Evolutionary conservation across 2,113 vertebrate genomes (phyloP), one percentile per base, ranked within the genome.

Genomic region (Engraulis encrasicolus): DNA sequence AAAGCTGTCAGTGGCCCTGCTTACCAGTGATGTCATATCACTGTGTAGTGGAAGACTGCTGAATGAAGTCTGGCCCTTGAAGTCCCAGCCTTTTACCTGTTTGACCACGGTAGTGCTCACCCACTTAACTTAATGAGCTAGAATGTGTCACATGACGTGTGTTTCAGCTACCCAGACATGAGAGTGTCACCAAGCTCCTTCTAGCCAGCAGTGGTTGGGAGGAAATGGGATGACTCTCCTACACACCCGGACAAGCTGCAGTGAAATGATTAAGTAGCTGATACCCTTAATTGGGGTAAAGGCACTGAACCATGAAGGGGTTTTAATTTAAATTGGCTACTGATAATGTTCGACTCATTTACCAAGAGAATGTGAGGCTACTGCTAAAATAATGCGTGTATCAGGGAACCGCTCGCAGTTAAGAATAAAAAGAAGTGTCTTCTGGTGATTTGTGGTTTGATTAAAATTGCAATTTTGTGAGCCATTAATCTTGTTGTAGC

Each of bases 241-340:
- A 71, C 66, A 66, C n/a, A n/a, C n/a, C n/a, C 6, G 94, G 95
- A 97, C 96, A 95, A 93, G 95, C 90, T 95, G n/a, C 95, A 94
- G 93, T 94, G 95, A 93, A 93, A 96, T 96, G 96, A 97, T 96
- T 96, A 97, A 98, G 95, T 94, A 94, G 91, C 93, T 93, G 95
- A 95, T 95, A 94, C 89, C 93, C 96, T 95, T 97, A 97, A 98
- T 97, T 96, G 97, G 97, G 95, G 89, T 95, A 95, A 96, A 97
- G 93, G 93, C 94, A 95, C 94, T 95, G 93, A 83, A 96, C 96
- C 96, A 95, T 95, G 96, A 96, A 96, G 93, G 94, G 94, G 95
- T 97, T 97, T 96, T 97, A 98, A 97, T 97, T 97, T 94, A 97
- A 97, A 97, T 96, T 94, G 94, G 94, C 95, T 95, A 96, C 94